Conservation (phyloP, 2,888 invertebrate genomes). For the Catocala nupta region DNA sequence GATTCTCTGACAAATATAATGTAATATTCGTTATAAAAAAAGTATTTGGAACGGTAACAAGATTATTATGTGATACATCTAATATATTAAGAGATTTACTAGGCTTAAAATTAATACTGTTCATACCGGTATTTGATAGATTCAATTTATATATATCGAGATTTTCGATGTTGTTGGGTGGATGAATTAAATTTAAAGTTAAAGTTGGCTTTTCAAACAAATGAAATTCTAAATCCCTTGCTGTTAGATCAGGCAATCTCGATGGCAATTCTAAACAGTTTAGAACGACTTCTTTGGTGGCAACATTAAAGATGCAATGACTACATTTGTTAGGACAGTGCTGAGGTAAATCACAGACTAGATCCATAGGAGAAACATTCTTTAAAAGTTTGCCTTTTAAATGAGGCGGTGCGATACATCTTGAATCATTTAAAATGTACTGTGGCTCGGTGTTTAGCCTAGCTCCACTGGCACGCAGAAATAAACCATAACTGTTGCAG, state of each 20-base stretch:
- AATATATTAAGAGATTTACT: slow-evolving; percentile 16
- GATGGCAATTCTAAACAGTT: slow-evolving; percentile 5
- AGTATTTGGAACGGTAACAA: slow-evolving; percentile 19
- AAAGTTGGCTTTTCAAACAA: slow-evolving; percentile 11
- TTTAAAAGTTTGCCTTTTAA: slow-evolving; percentile 11
- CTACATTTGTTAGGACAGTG: slow-evolving; percentile 9
- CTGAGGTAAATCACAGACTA: slow-evolving; percentile 21
- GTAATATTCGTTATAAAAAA: slow-evolving; percentile 22
- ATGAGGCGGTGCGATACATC: slow-evolving; percentile 22
- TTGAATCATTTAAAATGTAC: slow-evolving; percentile 12
- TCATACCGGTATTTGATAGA: slow-evolving; percentile 17
- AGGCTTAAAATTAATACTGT: slow-evolving; percentile 24
- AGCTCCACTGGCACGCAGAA: background rate
- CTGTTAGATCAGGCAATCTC: background rate
- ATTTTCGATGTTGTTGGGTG: background rate
- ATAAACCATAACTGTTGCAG: slow-evolving; percentile 54
- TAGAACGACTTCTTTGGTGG: background rate
- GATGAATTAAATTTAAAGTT: slow-evolving; percentile 5
- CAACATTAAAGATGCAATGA: slow-evolving; percentile 10
- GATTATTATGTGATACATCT: slow-evolving; percentile 32
- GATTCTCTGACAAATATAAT: slow-evolving; percentile 30
- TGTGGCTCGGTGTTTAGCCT: background rate
- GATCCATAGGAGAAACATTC: background rate
- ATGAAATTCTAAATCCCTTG: background rate
- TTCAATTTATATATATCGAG: slow-evolving; percentile 18